Evolutionary conservation across 2,797 vertebrate genomes (phyloP).

Genomic region (Momotus momota): DNA sequence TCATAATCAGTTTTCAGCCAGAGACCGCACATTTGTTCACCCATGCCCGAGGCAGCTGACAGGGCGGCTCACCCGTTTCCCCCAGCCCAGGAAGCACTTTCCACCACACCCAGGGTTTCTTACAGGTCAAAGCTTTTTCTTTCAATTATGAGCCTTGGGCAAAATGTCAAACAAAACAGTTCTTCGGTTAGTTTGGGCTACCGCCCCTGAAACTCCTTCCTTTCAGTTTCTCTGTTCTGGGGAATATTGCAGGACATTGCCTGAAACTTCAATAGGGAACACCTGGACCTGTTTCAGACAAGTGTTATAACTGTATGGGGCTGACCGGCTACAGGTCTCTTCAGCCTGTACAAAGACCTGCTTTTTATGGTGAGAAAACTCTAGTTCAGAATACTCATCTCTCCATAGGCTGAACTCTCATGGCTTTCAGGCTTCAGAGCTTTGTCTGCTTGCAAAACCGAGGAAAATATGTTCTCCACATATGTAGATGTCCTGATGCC

Average conservation of each 20-base stretch:
- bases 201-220: conserved; percentile 19
- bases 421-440: background rate
- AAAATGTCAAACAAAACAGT: conserved; percentile 59
- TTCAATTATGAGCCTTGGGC: conserved; percentile 49
- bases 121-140: conserved; percentile 46
- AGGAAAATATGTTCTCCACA: background rate
- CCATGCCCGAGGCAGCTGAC: conserved; percentile 14
- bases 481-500: rapidly evolving
- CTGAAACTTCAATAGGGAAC: background rate
- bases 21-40: background rate
- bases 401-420: background rate
- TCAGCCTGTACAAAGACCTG: background rate
- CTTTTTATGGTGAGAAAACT: background rate
- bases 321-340: background rate
- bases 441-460: background rate
- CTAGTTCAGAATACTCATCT: background rate
- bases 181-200: conserved; percentile 18
- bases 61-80: background rate
- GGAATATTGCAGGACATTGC: background rate
- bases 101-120: conserved; percentile 54
- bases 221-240: background rate
- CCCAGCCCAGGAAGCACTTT: conserved; percentile 52
- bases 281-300: background rate
- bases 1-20: background rate
- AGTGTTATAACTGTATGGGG: background rate